Evolutionary conservation across 2,113 vertebrate species (phyloP).

Genomic region (Spea multiplicata): DNA sequence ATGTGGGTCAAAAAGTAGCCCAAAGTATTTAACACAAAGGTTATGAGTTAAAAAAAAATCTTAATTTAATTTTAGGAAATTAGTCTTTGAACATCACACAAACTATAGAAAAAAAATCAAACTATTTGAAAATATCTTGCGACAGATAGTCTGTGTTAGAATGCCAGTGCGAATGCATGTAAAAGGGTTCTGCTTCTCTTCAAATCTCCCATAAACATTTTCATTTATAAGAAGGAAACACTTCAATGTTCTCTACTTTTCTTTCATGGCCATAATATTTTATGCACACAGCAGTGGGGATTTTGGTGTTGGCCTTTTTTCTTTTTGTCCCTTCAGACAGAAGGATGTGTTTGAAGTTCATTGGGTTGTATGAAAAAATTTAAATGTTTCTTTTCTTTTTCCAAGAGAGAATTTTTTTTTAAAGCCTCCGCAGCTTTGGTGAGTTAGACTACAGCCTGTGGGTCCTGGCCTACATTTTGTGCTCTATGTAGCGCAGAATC

Average conservation of each 20-base stretch:
- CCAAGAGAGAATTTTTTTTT: constrained; percentile 40
- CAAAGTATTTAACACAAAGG: too few species aligned
- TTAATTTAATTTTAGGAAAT: too few species aligned
- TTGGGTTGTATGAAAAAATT: constrained; percentile 49
- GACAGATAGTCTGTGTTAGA: background rate
- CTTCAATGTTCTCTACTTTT: background rate
- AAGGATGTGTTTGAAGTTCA: constrained; percentile 48
- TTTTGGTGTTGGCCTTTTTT: constrained; percentile 35
- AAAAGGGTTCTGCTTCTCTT: background rate
- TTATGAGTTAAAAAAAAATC: too few species aligned
- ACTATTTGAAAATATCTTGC: constrained; percentile 13
- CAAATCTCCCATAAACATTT: background rate
- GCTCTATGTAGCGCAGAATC: constrained; percentile 51
- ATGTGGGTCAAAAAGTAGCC: too few species aligned
- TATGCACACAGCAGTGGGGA: constrained; percentile 3
- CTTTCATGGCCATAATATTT: constrained; percentile 37
- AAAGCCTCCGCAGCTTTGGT: constrained; percentile 41
- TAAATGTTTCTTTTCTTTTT: constrained; percentile 51
- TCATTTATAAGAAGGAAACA: constrained; percentile 17
- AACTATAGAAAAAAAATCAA: constrained; percentile 8
- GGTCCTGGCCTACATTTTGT: constrained; percentile 54
- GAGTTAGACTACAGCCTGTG: constrained; percentile 45
- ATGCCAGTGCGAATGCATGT: background rate
- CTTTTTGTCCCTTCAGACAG: constrained; percentile 43
- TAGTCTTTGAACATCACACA: too few species aligned